These are phyloP conservation scores for Nasonovia ribisnigri DNA, from an alignment of 2,888 invertebrate genomes.

Conservation along the genomic window DNA sequence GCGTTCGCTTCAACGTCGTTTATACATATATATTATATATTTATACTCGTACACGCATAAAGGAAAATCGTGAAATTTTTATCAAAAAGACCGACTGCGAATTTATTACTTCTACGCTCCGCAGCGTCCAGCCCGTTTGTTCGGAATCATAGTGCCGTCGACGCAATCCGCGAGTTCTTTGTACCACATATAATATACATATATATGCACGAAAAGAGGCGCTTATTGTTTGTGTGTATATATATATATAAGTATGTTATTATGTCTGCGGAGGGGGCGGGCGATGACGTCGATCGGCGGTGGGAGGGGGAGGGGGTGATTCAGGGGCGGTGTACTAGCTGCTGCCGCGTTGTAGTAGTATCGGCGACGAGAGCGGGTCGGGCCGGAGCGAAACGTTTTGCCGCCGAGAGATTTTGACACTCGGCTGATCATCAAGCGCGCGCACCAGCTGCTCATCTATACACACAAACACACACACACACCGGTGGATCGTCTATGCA, in stretches of 20 bases:
- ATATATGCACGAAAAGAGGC: background rate
- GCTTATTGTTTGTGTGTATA: background rate
- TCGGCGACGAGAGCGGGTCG: background rate
- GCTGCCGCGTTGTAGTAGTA: background rate
- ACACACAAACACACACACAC: background rate
- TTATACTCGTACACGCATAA: background rate
- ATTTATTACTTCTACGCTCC: constrained; percentile 37
- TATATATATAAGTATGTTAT: background rate
- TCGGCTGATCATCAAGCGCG: constrained; percentile 62
- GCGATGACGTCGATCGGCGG: background rate
- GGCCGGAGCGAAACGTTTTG: constrained; percentile 46
- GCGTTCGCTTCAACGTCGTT: constrained; percentile 35
- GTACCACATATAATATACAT: background rate
- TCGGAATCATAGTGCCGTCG: constrained; percentile 32
- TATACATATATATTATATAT: background rate
- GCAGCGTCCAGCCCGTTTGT: constrained; percentile 12
- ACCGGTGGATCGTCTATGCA: background rate
- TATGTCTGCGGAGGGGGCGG: background rate
- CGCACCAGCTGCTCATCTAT: constrained; percentile 60
- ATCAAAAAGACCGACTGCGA: constrained; percentile 31
- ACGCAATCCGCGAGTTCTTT: background rate
- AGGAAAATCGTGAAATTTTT: constrained; percentile 30
- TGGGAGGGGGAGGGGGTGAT: background rate
- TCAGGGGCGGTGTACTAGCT: background rate
- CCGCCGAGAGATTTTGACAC: constrained; percentile 61